These are phyloP conservation scores for Enteromius paludinosus DNA, from an alignment of 2,797 vertebrate species.

Conservation along the genomic window DNA sequence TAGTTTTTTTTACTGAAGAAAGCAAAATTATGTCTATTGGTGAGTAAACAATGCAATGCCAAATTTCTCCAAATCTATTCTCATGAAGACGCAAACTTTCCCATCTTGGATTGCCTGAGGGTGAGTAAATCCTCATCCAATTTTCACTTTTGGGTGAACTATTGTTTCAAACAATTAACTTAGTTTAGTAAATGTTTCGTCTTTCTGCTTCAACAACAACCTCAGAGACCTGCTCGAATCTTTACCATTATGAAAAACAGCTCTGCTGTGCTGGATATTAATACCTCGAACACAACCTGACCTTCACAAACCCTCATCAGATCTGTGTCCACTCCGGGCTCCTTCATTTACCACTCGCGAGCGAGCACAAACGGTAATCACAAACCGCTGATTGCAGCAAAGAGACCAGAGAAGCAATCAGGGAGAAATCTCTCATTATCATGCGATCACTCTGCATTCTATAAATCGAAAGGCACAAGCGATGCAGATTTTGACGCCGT, in stretches of 20 bases:
- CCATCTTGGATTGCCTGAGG: neutral
- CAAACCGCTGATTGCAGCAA: slow-evolving; percentile 29
- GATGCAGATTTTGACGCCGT: neutral
- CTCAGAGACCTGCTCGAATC: slow-evolving; percentile 19
- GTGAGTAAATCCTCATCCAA: neutral
- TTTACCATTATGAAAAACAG: slow-evolving; percentile 10
- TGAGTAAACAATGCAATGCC: neutral
- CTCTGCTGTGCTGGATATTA: slow-evolving; percentile 12
- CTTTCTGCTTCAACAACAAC: slow-evolving; percentile 4
- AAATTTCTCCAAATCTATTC: neutral
- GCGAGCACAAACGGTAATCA: slow-evolving; percentile 35
- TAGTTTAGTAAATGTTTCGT: neutral
- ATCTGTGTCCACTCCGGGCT: slow-evolving; percentile 29
- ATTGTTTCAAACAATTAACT: neutral
- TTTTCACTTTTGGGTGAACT: neutral
- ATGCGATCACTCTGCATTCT: slow-evolving; percentile 26
- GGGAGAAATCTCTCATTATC: slow-evolving; percentile 42
- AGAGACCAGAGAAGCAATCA: slow-evolving; percentile 40
- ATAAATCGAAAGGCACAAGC: slow-evolving; percentile 35
- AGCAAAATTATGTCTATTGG: neutral
- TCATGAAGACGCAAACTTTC: neutral
- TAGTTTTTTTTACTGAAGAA: neutral
- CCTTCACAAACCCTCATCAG: slow-evolving; percentile 36
- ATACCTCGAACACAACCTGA: slow-evolving; percentile 13
- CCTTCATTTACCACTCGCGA: slow-evolving; percentile 26